These are phyloP conservation scores for Arizona elegans DNA, from an alignment of 2,113 vertebrate species.

Conservation along the genomic window DNA sequence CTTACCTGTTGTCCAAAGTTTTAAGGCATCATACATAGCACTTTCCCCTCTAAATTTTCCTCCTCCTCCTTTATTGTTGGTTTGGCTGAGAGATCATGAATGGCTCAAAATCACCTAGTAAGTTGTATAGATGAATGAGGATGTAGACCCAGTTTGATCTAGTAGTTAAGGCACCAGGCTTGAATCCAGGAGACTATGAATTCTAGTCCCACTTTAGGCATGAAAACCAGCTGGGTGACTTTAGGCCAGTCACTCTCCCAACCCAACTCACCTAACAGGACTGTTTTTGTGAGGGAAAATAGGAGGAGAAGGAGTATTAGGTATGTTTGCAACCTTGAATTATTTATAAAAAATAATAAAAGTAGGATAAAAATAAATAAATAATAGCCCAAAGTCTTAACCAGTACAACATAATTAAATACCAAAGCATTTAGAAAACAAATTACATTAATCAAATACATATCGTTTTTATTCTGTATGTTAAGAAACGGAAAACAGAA, in stretches of 20 bases:
- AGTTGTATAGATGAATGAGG: not conserved
- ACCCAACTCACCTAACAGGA: not conserved
- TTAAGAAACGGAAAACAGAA: constrained; percentile 73
- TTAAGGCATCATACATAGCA: not conserved
- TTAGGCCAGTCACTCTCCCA: not conserved
- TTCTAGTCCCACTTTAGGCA: not conserved
- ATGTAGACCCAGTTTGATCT: not conserved
- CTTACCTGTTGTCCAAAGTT: not conserved
- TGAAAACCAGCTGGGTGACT: not conserved
- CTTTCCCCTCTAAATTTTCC: not conserved
- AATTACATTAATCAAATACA: not conserved
- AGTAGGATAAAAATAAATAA: not conserved
- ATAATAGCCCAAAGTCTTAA: not conserved
- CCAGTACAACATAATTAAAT: not conserved
- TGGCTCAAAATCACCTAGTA: not conserved
- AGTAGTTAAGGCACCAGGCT: not conserved
- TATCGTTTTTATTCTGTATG: constrained; percentile 51
- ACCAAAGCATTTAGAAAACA: not conserved
- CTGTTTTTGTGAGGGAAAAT: not conserved
- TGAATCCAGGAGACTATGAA: not conserved
- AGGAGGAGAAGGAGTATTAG: not conserved
- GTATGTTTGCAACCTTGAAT: not conserved
- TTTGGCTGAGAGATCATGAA: not conserved
- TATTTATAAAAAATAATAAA: not conserved
- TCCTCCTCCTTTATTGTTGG: not conserved